Evolutionary conservation across 2,113 vertebrate species (phyloP), one percentile per base, ranked within the genome.

Genomic region (Phyllostomus hastatus): DNA sequence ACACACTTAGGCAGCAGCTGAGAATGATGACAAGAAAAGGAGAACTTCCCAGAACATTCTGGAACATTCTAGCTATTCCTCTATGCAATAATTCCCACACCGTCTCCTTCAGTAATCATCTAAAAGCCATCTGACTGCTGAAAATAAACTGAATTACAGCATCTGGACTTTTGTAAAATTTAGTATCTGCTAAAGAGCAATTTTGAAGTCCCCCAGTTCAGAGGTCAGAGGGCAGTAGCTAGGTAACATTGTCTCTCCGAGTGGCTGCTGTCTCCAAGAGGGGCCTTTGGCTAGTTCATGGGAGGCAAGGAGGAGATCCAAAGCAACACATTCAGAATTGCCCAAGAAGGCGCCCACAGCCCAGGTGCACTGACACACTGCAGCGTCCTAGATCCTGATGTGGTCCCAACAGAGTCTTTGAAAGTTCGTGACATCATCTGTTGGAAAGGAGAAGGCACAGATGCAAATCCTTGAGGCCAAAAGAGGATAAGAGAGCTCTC

Each of bases 391-490:
- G 69, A 88, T 17, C 12, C 81, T 41, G 0, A 11, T 5, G 20
- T 10, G 48, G 81, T 61, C 90, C 88, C 85, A 38, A 81, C 17
- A 54, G 84, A 57, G 43, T 38, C 83, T 70, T 28, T 28, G 4
- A 82, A 50, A 72, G 14, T 19, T 59, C 0, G 0, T 95, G 88
- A 96, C 83, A 66, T 96, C 93, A 97, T 86, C 28, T 10, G 50
- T 72, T 95, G 96, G 95, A 97, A 89, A 92, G 35, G 35, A 80
- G 17, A 24, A 86, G n/a, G 83, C 20, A 0, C 95, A 97, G 95
- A 96, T 95, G 96, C 35, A 83, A 89, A 52, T 75, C 33, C 59
- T 76, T 4, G 15, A 83, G 78, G 78, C 90, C 88, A 90, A 50
- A 64, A 54, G 52, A 67, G 43, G 48, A 41, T 4, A 57, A 67